Evolutionary conservation across 2,888 invertebrate genomes (phyloP).

Genomic region (Neocrepidodera transversa): DNA sequence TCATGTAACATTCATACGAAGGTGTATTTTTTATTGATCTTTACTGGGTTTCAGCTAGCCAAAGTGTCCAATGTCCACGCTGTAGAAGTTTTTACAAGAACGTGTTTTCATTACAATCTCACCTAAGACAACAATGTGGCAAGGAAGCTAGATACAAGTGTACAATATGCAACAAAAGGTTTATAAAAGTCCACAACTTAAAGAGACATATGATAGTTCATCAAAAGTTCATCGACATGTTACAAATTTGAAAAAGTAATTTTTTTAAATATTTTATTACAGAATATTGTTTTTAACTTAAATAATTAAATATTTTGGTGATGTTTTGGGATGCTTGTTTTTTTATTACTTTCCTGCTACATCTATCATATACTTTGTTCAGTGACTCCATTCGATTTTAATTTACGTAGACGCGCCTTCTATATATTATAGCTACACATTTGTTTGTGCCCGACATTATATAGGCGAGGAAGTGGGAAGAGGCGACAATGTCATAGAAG

Average conservation of each 20-base stretch:
- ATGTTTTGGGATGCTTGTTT: no score
- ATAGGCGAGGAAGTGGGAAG: no score
- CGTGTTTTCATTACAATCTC: slow-evolving; percentile 58
- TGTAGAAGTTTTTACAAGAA: slow-evolving; percentile 70
- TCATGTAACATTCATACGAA: no score
- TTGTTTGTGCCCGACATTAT: no score
- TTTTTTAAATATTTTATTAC: neutral
- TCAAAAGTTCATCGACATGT: neutral
- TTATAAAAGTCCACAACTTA: slow-evolving; percentile 49
- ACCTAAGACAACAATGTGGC: slow-evolving; percentile 60
- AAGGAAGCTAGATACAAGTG: slow-evolving; percentile 57
- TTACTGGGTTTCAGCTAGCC: slow-evolving; percentile 18
- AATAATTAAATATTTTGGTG: no score
- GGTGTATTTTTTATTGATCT: neutral
- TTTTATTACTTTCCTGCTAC: no score
- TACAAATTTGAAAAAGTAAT: neutral
- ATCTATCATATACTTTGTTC: no score
- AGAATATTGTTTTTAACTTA: no score
- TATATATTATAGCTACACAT: no score
- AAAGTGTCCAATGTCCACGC: slow-evolving; percentile 44
- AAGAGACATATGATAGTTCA: slow-evolving; percentile 56
- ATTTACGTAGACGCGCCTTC: no score
- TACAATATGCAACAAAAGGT: slow-evolving; percentile 28
- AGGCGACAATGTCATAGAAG: no score
- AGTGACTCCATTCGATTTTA: no score